These are phyloP conservation scores for Axinella damicornis DNA, from an alignment of 37 sponge, comb jelly and placozoan species.

Conservation along the genomic window DNA sequence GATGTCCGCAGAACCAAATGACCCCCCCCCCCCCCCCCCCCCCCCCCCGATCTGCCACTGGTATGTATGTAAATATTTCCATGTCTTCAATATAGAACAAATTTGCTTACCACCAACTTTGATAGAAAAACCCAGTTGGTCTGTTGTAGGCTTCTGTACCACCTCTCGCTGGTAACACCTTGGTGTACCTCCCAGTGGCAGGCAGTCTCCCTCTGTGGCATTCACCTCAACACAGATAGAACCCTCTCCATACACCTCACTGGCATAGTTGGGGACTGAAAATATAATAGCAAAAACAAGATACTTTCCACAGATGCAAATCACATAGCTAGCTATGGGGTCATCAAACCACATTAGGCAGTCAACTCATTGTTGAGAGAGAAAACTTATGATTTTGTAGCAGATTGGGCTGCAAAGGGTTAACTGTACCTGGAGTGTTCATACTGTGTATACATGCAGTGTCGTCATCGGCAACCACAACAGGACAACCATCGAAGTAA, in stretches of 20 bases:
- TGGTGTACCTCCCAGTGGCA: not conserved
- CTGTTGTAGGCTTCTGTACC: not conserved
- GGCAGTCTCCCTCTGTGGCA: not conserved
- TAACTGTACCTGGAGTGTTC: not conserved
- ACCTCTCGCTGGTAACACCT: not conserved
- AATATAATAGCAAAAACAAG: not conserved
- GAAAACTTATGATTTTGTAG: too few relatives aligned
- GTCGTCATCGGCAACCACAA: conserved; percentile 9
- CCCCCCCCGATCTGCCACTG: too few relatives aligned
- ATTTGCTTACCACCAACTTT: not conserved
- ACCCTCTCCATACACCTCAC: not conserved
- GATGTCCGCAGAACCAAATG: too few relatives aligned
- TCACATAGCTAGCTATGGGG: too few relatives aligned
- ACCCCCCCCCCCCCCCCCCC: too few relatives aligned
- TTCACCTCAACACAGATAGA: conserved; percentile 16
- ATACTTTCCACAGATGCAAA: too few relatives aligned
- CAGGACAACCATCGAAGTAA: conserved; percentile 31
- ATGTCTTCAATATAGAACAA: too few relatives aligned
- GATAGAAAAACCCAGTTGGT: not conserved
- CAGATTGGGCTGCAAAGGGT: too few relatives aligned
- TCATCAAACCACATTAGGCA: too few relatives aligned
- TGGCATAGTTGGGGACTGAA: not conserved
- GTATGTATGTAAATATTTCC: too few relatives aligned
- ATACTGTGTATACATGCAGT: not conserved
- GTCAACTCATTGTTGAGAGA: too few relatives aligned